Evolutionary conservation across 2,797 vertebrate species (phyloP).

Genomic region (Hybognathus amarus): DNA sequence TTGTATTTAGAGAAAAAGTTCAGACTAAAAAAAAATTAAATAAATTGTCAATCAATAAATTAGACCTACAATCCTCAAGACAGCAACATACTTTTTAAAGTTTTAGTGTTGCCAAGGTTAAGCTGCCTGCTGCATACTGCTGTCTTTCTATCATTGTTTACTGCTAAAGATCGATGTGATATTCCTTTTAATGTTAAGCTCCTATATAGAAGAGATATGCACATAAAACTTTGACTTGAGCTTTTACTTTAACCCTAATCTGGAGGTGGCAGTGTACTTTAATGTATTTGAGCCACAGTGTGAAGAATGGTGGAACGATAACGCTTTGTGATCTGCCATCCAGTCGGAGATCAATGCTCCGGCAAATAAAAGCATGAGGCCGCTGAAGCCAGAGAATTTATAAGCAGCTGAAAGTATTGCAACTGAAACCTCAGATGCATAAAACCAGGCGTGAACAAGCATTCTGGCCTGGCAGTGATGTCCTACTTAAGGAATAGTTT

Average conservation of each 20-base stretch:
- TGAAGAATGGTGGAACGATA: constrained; percentile 38
- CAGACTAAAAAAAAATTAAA: not conserved
- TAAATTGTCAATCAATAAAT: not conserved
- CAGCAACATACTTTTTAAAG: constrained; percentile 25
- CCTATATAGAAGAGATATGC: constrained; percentile 37
- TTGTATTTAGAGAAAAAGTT: not conserved
- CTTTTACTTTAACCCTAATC: constrained; percentile 37
- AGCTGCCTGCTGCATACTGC: constrained; percentile 8
- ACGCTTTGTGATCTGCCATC: constrained; percentile 46
- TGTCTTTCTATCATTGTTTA: constrained; percentile 43
- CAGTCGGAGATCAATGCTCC: constrained; percentile 42
- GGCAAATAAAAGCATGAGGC: constrained; percentile 45
- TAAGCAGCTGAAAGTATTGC: constrained; percentile 48
- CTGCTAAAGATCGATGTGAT: constrained; percentile 29
- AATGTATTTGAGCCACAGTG: constrained; percentile 36
- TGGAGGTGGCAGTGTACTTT: constrained; percentile 35
- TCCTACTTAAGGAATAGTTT: constrained; percentile 44
- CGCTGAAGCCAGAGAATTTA: constrained; percentile 27
- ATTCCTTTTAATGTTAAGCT: constrained; percentile 42
- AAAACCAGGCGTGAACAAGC: constrained; percentile 47
- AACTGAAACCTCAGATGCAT: constrained; percentile 29
- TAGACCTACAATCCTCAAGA: not conserved
- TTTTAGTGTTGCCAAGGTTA: constrained; percentile 35
- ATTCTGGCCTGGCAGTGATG: constrained; percentile 50
- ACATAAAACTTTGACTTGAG: constrained; percentile 36